Evolutionary conservation across 2,888 invertebrate genomes (phyloP).

Genomic region (Anaspis maculata): DNA sequence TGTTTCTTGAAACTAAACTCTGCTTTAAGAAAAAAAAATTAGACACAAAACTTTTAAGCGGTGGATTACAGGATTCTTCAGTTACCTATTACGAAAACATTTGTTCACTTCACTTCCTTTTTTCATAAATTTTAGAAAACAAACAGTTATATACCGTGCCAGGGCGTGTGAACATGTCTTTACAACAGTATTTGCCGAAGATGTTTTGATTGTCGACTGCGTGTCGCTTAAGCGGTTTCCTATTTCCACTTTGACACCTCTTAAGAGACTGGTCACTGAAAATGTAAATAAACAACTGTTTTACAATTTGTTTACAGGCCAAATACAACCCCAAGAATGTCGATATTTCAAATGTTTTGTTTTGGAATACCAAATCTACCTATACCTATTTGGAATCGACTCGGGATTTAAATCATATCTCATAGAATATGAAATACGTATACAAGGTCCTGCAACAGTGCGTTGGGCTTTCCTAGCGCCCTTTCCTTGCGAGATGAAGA

Average conservation of each 20-base stretch:
- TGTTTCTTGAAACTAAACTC: too few species aligned
- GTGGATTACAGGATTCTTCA: too few species aligned
- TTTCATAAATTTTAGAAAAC: slow-evolving; percentile 2
- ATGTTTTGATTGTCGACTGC: slow-evolving; percentile 25
- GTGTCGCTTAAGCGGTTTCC: slow-evolving; percentile 22
- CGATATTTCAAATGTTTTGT: slow-evolving; percentile 5
- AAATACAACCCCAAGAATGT: slow-evolving; percentile 14
- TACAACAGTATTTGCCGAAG: slow-evolving; percentile 18
- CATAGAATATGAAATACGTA: too few species aligned
- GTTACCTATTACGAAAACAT: too few species aligned
- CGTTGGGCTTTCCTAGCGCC: too few species aligned
- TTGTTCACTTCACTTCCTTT: too few species aligned
- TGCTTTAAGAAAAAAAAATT: too few species aligned
- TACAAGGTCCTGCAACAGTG: too few species aligned
- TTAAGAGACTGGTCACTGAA: slow-evolving; percentile 22
- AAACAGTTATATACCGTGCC: slow-evolving; percentile 19
- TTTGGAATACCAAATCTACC: slow-evolving; percentile 4
- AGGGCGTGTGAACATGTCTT: slow-evolving; percentile 21
- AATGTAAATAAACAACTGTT: slow-evolving; percentile 24
- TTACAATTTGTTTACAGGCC: slow-evolving; percentile 21
- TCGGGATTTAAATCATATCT: too few species aligned
- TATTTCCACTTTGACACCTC: slow-evolving; percentile 26
- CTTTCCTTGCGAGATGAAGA: too few species aligned
- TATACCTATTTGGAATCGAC: neutral
- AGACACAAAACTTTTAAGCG: too few species aligned